Evolutionary conservation across 2,113 vertebrate genomes (phyloP).

Genomic region (Xiphorhynchus elegans): DNA sequence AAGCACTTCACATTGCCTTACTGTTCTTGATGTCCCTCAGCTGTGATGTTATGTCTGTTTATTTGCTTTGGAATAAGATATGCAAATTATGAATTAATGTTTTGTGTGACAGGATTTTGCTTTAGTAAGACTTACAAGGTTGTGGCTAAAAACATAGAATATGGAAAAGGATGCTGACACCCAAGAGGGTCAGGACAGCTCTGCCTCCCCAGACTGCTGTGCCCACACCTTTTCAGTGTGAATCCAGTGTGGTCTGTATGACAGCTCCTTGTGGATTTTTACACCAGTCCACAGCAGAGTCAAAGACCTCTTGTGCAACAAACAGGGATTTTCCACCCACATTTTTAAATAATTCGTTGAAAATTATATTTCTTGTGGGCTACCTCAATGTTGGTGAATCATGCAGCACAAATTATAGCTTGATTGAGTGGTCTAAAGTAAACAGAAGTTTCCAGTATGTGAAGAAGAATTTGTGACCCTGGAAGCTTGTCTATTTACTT

Average conservation of each 20-base stretch:
- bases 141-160: neutral
- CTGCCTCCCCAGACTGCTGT: neutral
- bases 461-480: neutral
- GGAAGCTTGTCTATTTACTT: neutral
- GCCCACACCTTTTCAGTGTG: neutral
- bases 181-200: neutral
- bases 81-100: neutral
- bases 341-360: neutral
- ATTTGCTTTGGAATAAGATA: neutral
- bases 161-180: neutral
- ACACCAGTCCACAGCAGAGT: neutral
- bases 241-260: neutral
- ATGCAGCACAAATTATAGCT: neutral
- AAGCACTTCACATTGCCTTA: neutral
- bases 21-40: neutral
- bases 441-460: constrained; percentile 41
- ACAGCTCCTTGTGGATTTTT: neutral
- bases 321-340: neutral
- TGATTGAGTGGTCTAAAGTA: neutral
- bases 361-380: neutral
- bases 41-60: neutral
- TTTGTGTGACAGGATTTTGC: neutral
- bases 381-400: neutral
- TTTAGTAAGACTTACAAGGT: neutral
- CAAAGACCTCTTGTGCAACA: neutral